Percentiles rank a stretch among this genome's conserved stretches.
phyloP scores from a whole-genome alignment of 2,888 invertebrate species.

The Podabrus alpinus region DNA sequence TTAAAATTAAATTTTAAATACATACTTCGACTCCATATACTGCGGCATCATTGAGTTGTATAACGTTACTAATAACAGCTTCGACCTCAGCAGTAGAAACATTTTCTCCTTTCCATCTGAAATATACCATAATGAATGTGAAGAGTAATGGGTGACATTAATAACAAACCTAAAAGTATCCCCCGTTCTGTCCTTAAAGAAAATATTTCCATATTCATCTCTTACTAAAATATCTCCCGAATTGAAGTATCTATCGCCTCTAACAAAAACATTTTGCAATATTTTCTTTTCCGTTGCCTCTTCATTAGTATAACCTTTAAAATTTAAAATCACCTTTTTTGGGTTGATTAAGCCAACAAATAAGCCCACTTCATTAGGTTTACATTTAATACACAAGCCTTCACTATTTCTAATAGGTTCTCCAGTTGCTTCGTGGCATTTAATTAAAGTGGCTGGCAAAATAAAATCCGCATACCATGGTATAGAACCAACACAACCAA shows the following conservation, averaged over 20 bases:
- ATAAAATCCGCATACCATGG: constrained; percentile 63
- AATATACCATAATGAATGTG: constrained; percentile 14
- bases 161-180: constrained; percentile 69
- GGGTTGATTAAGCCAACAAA: constrained; percentile 74
- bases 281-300: constrained; percentile 74
- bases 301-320: constrained; percentile 71
- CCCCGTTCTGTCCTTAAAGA: constrained; percentile 88
- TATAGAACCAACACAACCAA: constrained; percentile 91
- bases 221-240: constrained; percentile 87
- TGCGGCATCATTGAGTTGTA: constrained; percentile 71
- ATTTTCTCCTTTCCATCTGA: constrained; percentile 91
- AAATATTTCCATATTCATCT: constrained; percentile 90
- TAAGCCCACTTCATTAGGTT: constrained; percentile 83
- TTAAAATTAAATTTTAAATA: not conserved
- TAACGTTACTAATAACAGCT: constrained; percentile 77
- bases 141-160: not conserved
- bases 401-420: constrained; percentile 70
- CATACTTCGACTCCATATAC: constrained; percentile 91
- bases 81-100: constrained; percentile 96
- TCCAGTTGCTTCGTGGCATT: constrained; percentile 69
- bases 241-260: constrained; percentile 89
- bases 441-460: constrained; percentile 72
- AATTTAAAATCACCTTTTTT: constrained; percentile 60
- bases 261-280: constrained; percentile 70
- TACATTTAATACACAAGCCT: constrained; percentile 79